These are phyloP conservation scores for Atrichornis clamosus DNA, from an alignment of 2,113 vertebrate species.

Conservation along the genomic window DNA sequence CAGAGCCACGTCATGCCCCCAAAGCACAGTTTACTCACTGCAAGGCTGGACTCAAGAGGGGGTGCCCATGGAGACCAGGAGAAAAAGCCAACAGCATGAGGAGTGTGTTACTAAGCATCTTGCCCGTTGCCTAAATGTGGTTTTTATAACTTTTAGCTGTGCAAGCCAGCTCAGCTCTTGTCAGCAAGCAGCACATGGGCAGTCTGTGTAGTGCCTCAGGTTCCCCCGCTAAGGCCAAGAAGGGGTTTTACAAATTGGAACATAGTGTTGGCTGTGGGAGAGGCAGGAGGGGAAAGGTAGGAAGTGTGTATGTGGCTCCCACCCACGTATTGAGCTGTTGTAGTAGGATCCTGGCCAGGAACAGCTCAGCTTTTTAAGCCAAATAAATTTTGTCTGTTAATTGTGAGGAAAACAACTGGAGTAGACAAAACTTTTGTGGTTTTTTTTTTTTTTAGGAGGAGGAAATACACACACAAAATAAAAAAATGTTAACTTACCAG, in stretches of 20 bases:
- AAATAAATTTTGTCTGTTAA: background rate
- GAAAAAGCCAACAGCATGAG: background rate
- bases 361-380: background rate
- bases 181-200: background rate
- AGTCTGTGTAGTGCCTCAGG: background rate
- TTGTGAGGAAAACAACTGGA: background rate
- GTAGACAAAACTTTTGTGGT: background rate
- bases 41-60: background rate
- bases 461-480: background rate
- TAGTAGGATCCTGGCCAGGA: background rate
- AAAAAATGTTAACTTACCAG: background rate
- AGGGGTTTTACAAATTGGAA: background rate
- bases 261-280: background rate
- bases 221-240: background rate
- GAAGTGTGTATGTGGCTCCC: conserved; percentile 10
- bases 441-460: background rate
- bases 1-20: background rate
- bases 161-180: background rate
- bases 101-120: background rate
- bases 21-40: background rate
- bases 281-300: background rate
- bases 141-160: background rate
- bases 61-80: background rate
- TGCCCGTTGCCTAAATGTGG: background rate
- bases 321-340: background rate